Evolutionary conservation across 2,113 vertebrate species (phyloP).

Genomic region (Mormoops blainvillei): DNA sequence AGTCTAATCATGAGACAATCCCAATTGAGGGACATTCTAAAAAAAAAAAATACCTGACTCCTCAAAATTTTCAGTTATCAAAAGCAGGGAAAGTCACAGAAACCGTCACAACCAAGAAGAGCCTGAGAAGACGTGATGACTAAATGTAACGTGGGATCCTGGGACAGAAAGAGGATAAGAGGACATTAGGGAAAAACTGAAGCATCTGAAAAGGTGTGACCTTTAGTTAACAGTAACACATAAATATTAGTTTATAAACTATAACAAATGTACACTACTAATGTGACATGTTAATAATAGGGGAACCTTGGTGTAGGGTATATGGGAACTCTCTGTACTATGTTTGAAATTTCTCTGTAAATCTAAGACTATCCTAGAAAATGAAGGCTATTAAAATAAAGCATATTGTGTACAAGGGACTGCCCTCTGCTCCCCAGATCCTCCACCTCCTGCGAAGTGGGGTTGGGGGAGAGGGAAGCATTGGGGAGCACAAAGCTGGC

Average conservation of each 20-base stretch:
- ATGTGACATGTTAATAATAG: neutral
- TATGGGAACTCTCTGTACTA: neutral
- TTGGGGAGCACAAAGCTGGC: neutral
- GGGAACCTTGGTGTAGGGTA: neutral
- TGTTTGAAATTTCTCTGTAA: slow-evolving; percentile 4
- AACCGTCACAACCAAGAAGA: neutral
- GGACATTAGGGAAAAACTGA: neutral
- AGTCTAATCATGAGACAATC: neutral
- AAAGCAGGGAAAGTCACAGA: neutral
- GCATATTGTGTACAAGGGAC: neutral
- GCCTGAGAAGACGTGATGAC: neutral
- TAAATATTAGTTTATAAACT: neutral
- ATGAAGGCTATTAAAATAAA: neutral
- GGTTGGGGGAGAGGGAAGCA: neutral
- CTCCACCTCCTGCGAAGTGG: neutral
- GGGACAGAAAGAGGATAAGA: neutral
- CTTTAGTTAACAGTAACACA: neutral
- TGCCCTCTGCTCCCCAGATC: neutral
- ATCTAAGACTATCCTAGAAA: neutral
- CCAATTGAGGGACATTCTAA: neutral
- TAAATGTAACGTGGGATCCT: neutral
- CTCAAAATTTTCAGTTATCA: neutral
- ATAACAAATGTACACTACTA: neutral
- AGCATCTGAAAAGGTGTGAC: neutral
- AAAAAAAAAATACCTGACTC: neutral